Conservation (phyloP, 2,888 invertebrate genomes). For the Cerastis rubricosa region DNA sequence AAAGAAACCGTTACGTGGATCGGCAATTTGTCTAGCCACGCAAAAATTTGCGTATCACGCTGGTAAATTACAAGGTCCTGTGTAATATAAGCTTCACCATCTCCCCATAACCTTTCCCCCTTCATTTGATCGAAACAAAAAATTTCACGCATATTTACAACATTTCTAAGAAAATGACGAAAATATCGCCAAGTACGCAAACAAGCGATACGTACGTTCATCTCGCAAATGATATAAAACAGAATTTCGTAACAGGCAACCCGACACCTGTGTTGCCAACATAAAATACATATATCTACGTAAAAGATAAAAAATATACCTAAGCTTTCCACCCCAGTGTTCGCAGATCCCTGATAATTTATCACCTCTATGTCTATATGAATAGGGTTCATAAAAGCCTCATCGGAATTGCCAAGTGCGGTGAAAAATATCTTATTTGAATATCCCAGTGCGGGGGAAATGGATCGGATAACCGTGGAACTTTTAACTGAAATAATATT, state of each 20-base stretch:
- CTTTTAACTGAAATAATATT: conserved; percentile 87
- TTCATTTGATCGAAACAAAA: conserved; percentile 47
- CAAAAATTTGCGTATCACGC: conserved; percentile 29
- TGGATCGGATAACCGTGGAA: conserved; percentile 83
- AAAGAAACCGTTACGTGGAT: neutral
- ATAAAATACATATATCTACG: conserved; percentile 65
- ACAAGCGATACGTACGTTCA: conserved; percentile 64
- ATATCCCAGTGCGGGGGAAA: conserved; percentile 79
- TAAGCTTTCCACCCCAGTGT: conserved; percentile 62
- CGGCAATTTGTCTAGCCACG: conserved; percentile 17
- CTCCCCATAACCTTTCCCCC: conserved; percentile 4
- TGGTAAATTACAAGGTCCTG: conserved; percentile 38
- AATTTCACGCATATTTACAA: conserved; percentile 48
- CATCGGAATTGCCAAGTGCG: conserved; percentile 72
- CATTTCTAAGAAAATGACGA: conserved; percentile 51
- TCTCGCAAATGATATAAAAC: conserved; percentile 62
- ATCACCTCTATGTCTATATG: conserved; percentile 73
- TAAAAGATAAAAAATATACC: conserved; percentile 71
- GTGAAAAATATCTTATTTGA: conserved; percentile 83
- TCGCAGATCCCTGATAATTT: conserved; percentile 70
- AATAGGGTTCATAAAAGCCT: conserved; percentile 76
- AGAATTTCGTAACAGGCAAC: conserved; percentile 65
- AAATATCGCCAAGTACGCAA: conserved; percentile 53
- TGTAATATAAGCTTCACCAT: conserved; percentile 40
- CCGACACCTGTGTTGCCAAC: conserved; percentile 69